Conservation (phyloP, 2,797 vertebrate genomes). For the Gymnopithys bicolor region DNA sequence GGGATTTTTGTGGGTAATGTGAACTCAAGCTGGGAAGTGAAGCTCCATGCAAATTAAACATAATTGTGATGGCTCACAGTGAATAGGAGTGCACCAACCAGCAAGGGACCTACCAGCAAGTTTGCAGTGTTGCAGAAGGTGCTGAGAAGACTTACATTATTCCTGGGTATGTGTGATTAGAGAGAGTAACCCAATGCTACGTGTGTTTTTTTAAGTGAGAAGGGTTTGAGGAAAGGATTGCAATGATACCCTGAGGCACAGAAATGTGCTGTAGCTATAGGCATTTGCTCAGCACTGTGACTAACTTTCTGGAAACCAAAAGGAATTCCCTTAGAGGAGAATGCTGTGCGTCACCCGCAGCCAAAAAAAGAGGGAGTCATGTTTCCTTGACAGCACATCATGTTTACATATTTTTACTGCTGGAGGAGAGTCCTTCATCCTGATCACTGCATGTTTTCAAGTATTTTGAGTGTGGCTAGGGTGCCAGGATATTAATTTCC, state of each 20-base stretch:
- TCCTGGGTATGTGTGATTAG: not conserved
- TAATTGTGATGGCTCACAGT: accelerated
- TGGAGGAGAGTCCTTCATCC: not conserved
- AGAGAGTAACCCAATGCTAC: not conserved
- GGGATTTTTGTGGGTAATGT: not conserved
- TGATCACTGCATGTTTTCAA: not conserved
- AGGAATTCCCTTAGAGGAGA: slow-evolving; percentile 59
- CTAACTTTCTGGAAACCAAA: slow-evolving; percentile 37
- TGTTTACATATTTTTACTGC: slow-evolving; percentile 27
- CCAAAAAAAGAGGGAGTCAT: not conserved
- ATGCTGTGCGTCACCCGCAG: not conserved
- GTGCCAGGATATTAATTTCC: slow-evolving; percentile 18
- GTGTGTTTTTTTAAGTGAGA: not conserved
- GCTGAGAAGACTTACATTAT: not conserved
- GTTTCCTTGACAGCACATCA: slow-evolving; percentile 45
- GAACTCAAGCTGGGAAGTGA: not conserved
- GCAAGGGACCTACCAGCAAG: not conserved
- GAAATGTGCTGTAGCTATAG: not conserved
- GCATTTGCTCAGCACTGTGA: not conserved
- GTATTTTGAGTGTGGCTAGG: not conserved
- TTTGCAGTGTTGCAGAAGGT: not conserved
- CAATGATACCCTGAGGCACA: not conserved
- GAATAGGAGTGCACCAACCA: not conserved
- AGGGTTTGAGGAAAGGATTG: not conserved
- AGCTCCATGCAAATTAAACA: accelerated